Conservation (phyloP, 2,888 invertebrate species). For the Drosophila meridionalis region DNA sequence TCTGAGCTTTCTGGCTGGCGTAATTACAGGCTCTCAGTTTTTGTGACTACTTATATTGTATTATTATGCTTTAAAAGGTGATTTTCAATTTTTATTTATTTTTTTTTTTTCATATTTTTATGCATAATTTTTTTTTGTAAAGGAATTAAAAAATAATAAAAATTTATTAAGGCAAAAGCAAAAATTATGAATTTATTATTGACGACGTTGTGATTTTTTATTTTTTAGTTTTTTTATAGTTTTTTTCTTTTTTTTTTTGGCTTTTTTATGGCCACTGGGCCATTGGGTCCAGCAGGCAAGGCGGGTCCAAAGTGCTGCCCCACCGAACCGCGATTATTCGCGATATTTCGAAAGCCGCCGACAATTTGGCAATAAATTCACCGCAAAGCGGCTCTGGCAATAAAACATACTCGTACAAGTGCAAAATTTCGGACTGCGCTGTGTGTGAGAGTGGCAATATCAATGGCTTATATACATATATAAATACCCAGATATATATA, state of each 20-base stretch:
- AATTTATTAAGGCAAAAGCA: conserved; percentile 77
- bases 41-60: conserved; percentile 57
- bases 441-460: conserved; percentile 48
- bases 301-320: conserved; percentile 1
- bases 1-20: conserved; percentile 40
- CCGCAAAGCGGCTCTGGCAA: conserved; percentile 71
- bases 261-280: conserved; percentile 55
- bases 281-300: conserved; percentile 28
- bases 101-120: conserved; percentile 20
- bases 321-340: conserved; percentile 44
- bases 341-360: conserved; percentile 75
- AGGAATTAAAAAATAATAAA: conserved; percentile 78
- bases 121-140: conserved; percentile 36
- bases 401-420: conserved; percentile 69
- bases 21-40: conserved; percentile 54
- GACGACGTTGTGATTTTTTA: conserved; percentile 29
- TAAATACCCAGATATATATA: not conserved
- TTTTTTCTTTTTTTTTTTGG: conserved; percentile 18
- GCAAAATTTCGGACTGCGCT: conserved; percentile 39
- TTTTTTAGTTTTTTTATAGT: conserved; percentile 3
- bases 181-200: conserved; percentile 77
- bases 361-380: conserved; percentile 78
- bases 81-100: conserved; percentile 33
- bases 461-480: conserved; percentile 19
- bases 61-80: conserved; percentile 56